Evolutionary conservation across 2,113 vertebrate genomes (phyloP), one percentile per base, ranked within the genome.

Genomic region (Neomonachus schauinslandi): DNA sequence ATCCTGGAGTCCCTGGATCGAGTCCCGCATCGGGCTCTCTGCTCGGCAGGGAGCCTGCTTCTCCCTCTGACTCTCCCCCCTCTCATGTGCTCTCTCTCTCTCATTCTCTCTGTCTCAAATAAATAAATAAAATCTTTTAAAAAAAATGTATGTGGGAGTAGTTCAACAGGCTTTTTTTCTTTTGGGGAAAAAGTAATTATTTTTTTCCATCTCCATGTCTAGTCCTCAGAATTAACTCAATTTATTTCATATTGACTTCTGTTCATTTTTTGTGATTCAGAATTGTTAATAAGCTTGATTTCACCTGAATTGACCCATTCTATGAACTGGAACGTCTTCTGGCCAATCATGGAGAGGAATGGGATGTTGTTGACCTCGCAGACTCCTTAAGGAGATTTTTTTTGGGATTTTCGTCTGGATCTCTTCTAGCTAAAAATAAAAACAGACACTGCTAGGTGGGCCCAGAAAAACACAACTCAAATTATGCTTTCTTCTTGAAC

Each of bases 161-260:
- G 80, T 89, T 95, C 59, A 90, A 51, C 11, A 90, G 31, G 10
- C 1, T 77, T 91, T 88, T 33, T 86, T 59, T 59, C 39, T 95
- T 89, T 28, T 19, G 28, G 36, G 19, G 7, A 65, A 79, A 80
- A 92, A 80, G 39, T 51, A 94, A 94, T 96, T 93, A 85, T 67
- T 96, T 95, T 92, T 96, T 95, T 77, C 77, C 26, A 87, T 51
- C 2, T 72, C 28, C 3, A 67, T 92, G 72, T 97, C 57, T 83
- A 86, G 85, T 42, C 36, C 93, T 95, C 82, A 96, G 57, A 92
- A 53, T 93, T 95, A 97, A 81, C 15, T 94, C 26, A 81, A 22
- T 93, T 97, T 96, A 90, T 93, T 96, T 96, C 18, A 14, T 81
- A 51, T 88, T 22, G 33, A 82, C 80, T 94, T 97, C n/a, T 53